Evolutionary conservation across 2,113 vertebrate species (phyloP).

Genomic region (Nyctereutes procyonoides): DNA sequence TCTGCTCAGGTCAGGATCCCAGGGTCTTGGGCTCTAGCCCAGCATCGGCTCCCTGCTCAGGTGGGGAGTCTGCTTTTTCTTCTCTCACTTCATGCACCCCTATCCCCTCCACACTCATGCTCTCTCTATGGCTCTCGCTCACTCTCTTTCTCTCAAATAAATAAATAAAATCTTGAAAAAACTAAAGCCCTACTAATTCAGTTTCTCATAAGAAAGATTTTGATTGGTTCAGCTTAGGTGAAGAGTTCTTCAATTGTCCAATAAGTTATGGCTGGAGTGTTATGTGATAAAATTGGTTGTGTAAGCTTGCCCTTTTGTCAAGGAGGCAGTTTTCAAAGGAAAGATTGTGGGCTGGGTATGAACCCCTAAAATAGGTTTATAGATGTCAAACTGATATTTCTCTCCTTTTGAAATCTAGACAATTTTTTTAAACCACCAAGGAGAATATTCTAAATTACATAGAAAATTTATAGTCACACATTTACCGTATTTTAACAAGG

Average conservation of each 20-base stretch:
- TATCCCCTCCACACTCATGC: background rate
- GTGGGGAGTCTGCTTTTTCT: background rate
- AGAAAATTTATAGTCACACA: slow-evolving; percentile 56
- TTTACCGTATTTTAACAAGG: slow-evolving; percentile 60
- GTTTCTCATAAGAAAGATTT: background rate
- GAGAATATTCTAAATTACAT: slow-evolving; percentile 64
- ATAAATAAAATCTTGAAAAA: background rate
- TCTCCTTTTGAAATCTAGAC: slow-evolving; percentile 65
- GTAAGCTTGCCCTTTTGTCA: background rate
- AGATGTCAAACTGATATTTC: slow-evolving; percentile 52
- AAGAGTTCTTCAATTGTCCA: background rate
- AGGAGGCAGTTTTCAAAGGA: slow-evolving; percentile 25
- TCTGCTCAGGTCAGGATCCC: background rate
- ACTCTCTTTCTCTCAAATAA: background rate
- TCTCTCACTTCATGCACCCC: background rate
- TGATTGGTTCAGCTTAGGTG: background rate
- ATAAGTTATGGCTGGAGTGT: background rate
- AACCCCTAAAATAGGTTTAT: slow-evolving; percentile 4
- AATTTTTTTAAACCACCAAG: slow-evolving; percentile 46
- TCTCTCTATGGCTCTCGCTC: background rate
- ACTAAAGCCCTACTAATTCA: background rate
- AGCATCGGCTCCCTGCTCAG: background rate
- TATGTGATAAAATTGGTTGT: background rate
- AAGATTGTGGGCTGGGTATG: background rate
- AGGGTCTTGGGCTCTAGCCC: background rate